Evolutionary conservation across 2,888 invertebrate species (phyloP), one percentile per base, ranked within the genome.

Genomic region (Sarcophaga rosellei): DNA sequence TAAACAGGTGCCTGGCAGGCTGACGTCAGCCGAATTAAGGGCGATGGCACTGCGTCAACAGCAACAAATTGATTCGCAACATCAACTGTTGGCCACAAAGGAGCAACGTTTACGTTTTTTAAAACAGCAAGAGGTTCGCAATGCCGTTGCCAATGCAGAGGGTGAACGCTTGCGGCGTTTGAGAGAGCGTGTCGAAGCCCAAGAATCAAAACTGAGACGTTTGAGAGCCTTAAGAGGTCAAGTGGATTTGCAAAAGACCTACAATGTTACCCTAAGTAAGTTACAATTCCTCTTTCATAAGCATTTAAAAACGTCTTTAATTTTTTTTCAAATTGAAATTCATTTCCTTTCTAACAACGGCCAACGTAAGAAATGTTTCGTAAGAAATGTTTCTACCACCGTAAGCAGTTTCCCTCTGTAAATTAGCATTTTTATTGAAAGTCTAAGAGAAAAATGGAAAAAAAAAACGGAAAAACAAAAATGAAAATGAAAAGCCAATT

Each of bases 31-130:
- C 94, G 98, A 99, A 95, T 96, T 99, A 95, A 98, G 98, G 95
- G 98, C 98, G 94, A 98, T 99, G 98, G 99, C 99, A 93, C 95
- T 97, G 94, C 95, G 98, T 92, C 99, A 99, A 95, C 98, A 99
- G 95, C 97, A 98, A 94, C 98, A 99, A 95, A 98, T 99, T 93
- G 98, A 98, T 95, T 96, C 97, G 92, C 99, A 99, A 95, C 97
- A 98, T 93, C 95, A 93, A 94, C 95, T 97, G 94, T 95, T 98
- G 92, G 97, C 97, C 91, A 98, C 98, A 91, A 97, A 97, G 94
- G 98, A 98, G 94, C 98, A 98, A 94, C 95, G 98, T 91, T 95
- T 98, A 93, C 96, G 98, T 92, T 98, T 97, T 95, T 95, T 99
- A 91, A 98, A 98, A 94, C 98, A 98, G 93, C 98, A 98, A 93